These are phyloP conservation scores for Cyclina sinensis DNA, from an alignment of 1,140 invertebrate species.

Conservation along the genomic window DNA sequence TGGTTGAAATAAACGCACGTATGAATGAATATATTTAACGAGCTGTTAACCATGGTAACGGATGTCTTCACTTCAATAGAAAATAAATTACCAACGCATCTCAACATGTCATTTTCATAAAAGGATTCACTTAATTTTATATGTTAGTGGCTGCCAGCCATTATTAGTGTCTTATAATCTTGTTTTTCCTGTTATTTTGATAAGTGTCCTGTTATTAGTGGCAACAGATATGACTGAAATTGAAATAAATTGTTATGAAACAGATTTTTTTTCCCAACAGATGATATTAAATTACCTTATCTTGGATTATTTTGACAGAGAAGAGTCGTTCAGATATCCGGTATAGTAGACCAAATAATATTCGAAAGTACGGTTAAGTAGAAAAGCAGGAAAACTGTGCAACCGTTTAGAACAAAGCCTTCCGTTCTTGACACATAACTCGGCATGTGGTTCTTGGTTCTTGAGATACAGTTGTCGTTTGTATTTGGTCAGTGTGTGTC, in stretches of 20 bases:
- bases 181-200: background rate
- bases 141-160: slow-evolving; percentile 10
- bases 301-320: slow-evolving; percentile 25
- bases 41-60: slow-evolving; percentile 38
- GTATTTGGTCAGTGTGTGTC: no score
- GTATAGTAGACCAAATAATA: slow-evolving; percentile 1
- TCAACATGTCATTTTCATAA: background rate
- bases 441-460: no score
- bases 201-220: background rate
- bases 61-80: slow-evolving; percentile 29
- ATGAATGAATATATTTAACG: slow-evolving; percentile 30
- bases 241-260: slow-evolving; percentile 11
- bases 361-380: no score
- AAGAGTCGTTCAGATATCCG: background rate
- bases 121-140: slow-evolving; percentile 29
- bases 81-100: slow-evolving; percentile 30
- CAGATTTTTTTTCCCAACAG: background rate
- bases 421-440: no score
- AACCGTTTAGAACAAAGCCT: no score
- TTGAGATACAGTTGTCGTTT: no score
- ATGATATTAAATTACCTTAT: slow-evolving; percentile 20
- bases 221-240: background rate
- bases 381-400: no score
- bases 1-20: background rate
- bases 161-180: background rate